Conservation (phyloP, 2,113 vertebrate genomes). For the Vidua chalybeata region DNA sequence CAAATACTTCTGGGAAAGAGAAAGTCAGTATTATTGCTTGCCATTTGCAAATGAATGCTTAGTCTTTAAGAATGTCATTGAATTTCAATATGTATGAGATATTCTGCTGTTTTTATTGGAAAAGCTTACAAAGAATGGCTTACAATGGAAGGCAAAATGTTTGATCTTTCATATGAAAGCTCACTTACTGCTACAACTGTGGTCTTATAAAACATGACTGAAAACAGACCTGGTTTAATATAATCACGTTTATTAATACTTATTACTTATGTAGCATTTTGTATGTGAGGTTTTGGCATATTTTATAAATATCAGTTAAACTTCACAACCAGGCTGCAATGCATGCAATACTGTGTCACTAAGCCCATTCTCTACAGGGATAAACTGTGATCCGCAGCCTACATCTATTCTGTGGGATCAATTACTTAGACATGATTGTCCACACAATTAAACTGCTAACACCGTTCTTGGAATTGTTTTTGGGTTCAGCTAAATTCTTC, state of each 20-base stretch:
- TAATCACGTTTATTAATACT: constrained; percentile 59
- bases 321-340: constrained; percentile 34
- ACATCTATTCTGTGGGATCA: neutral
- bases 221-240: constrained; percentile 55
- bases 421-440: constrained; percentile 1
- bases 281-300: constrained; percentile 39
- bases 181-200: constrained; percentile 29
- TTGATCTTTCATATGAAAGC: constrained; percentile 58
- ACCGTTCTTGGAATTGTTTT: neutral
- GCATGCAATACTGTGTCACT: constrained; percentile 11
- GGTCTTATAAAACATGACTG: constrained; percentile 46
- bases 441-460: constrained; percentile 17
- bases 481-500: neutral
- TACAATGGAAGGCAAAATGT: constrained; percentile 47
- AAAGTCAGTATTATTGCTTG: constrained; percentile 9
- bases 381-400: constrained; percentile 25
- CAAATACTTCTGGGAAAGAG: neutral
- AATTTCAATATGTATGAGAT: constrained; percentile 64
- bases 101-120: constrained; percentile 58
- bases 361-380: constrained; percentile 61
- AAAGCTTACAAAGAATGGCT: constrained; percentile 49
- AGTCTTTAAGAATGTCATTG: constrained; percentile 25
- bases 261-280: constrained; percentile 60
- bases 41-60: neutral
- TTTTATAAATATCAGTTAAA: constrained; percentile 54